phyloP scores from a whole-genome alignment of 1,140 invertebrate species.

The Bactericera cockerelli region DNA sequence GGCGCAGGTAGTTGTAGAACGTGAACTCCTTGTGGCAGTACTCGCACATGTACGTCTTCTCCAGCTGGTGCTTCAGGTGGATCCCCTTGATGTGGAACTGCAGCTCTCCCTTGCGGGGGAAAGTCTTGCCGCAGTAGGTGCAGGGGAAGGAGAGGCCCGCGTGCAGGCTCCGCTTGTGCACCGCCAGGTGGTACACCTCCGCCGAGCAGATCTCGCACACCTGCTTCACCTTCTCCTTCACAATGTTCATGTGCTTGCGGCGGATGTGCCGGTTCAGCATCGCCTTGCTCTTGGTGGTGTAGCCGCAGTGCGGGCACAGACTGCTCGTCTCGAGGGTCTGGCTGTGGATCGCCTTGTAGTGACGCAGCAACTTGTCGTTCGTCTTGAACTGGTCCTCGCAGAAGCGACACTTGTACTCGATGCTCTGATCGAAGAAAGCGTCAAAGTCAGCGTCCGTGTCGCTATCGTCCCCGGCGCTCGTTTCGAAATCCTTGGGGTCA shows the following conservation, averaged over 20 bases:
- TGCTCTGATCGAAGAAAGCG: neutral
- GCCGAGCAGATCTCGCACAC: slow-evolving; percentile 1
- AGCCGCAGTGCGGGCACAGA: neutral
- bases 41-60: slow-evolving; percentile 30
- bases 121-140: slow-evolving; percentile 37
- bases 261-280: slow-evolving; percentile 1
- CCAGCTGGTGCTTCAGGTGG: neutral
- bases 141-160: slow-evolving; percentile 39
- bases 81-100: slow-evolving; percentile 18
- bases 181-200: slow-evolving; percentile 26
- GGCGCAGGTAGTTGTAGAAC: slow-evolving; percentile 43
- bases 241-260: neutral
- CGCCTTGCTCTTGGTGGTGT: neutral
- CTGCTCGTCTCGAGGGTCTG: neutral
- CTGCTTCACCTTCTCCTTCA: neutral
- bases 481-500: too few species aligned
- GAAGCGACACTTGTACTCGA: neutral
- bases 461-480: neutral
- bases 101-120: slow-evolving; percentile 23
- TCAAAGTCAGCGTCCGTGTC: neutral
- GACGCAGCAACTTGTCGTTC: neutral
- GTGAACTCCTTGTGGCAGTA: slow-evolving; percentile 48
- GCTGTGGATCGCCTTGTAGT: slow-evolving; percentile 1
- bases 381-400: neutral
- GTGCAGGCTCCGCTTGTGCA: slow-evolving; percentile 33